Evolutionary conservation across 2,113 vertebrate genomes (phyloP).

Genomic region (Gallinago paraguaiae): DNA sequence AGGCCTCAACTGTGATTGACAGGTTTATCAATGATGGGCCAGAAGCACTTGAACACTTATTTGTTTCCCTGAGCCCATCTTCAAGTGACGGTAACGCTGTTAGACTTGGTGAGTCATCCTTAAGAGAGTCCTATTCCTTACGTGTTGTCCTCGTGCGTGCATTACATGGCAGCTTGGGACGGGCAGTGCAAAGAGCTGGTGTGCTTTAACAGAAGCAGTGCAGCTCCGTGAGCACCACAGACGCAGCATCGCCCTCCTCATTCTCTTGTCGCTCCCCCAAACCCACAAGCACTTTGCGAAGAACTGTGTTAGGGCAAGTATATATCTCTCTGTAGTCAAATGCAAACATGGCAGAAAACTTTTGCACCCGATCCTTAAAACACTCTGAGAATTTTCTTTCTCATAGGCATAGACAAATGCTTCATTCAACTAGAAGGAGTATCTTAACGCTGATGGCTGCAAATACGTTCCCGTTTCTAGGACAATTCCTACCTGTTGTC

Average conservation of each 20-base stretch:
- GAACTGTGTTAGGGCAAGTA: not conserved
- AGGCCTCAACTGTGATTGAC: not conserved
- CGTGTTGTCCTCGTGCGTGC: not conserved
- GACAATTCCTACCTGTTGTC: not conserved
- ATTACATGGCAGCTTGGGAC: not conserved
- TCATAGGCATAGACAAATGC: not conserved
- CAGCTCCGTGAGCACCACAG: not conserved
- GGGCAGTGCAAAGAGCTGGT: rapidly evolving
- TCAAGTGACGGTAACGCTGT: not conserved
- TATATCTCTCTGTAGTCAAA: not conserved
- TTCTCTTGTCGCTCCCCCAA: not conserved
- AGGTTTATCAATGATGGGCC: not conserved
- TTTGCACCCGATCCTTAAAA: not conserved
- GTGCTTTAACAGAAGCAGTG: not conserved
- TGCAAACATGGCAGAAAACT: not conserved
- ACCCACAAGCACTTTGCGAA: not conserved
- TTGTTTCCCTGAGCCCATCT: not conserved
- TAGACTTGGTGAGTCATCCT: not conserved
- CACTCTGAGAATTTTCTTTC: not conserved
- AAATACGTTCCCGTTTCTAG: not conserved
- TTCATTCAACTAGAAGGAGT: not conserved
- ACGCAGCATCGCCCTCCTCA: not conserved
- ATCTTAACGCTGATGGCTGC: not conserved
- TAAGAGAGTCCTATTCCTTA: not conserved
- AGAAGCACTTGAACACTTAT: not conserved